Evolutionary conservation across 1,140 invertebrate genomes (phyloP), one percentile per base, ranked within the genome.

Genomic region (Musca vetustissima): DNA sequence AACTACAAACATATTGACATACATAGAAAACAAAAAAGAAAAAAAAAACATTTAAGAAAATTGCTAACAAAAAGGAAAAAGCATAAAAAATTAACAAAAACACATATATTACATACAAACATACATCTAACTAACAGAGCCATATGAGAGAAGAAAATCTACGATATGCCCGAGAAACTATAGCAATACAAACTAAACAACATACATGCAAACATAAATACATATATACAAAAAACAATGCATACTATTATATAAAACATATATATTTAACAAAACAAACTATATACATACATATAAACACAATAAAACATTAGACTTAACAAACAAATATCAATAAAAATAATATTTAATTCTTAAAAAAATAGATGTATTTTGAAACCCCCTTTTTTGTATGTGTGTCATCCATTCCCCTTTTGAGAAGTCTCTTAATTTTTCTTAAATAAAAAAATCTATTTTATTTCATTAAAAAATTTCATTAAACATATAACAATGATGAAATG

Each of bases 251-350:
- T 52, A 67, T 25, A 52, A 52, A 11, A 19, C 52, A 64, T 47
- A 47, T 21, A 67, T 47, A 68, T 36, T 52, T 68, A 28, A 66
- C 21, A 24, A 19, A 43, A 24, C 15, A 36, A 36, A 55, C 11
- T 28, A 48, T 61, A 68, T 11, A 49, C 19, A 55, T 59, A 50
- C 22, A 68, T 25, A 61, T 47, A 25, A 61, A 49, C 43, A 49
- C 28, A 49, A 68, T 47, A 61, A 17, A 59, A n/a, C n/a, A 15
- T 28, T 59, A 47, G 7, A 22, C 57, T 50, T n/a, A n/a, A n/a
- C n/a, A n/a, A n/a, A 68, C 8, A n/a, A 59, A 32, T 59, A 59
- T 22, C n/a, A 32, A 59, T n/a, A 1, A 61, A 17, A 36, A 61
- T n/a, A 25, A 61, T 61, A 57, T 55, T 22, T 55, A 55, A 55